Conservation (phyloP, 2,888 invertebrate genomes). For the Scrobipalpa costella region DNA sequence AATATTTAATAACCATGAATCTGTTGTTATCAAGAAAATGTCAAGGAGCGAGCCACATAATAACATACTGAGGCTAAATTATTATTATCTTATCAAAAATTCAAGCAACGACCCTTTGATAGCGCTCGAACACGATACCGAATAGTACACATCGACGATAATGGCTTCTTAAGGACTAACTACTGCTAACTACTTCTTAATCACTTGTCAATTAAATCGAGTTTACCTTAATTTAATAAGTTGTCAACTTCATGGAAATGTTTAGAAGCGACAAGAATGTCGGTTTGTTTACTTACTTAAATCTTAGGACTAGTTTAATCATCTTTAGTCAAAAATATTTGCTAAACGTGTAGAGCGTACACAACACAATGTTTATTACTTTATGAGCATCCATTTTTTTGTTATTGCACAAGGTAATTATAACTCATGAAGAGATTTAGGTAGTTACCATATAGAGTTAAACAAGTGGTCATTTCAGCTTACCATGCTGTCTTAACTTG, state of each 20-base stretch:
- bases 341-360: background rate
- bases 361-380: background rate
- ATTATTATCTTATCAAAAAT: conserved; percentile 54
- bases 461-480: no score
- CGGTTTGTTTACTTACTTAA: background rate
- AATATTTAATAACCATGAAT: background rate
- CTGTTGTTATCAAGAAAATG: conserved; percentile 19
- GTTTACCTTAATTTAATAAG: conserved; percentile 16
- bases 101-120: conserved; percentile 51
- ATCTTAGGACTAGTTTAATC: background rate
- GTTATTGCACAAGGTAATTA: no score
- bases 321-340: background rate
- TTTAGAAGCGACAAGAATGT: background rate
- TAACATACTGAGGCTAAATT: conserved; percentile 34
- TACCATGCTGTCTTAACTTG: no score
- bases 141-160: conserved; percentile 28
- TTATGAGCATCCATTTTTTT: no score
- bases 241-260: conserved; percentile 24
- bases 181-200: conserved; percentile 33
- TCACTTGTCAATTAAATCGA: conserved; percentile 28
- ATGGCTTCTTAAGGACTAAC: conserved; percentile 32
- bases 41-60: conserved; percentile 26
- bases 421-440: no score
- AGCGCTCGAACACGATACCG: conserved; percentile 34
- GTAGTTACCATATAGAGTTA: no score